phyloP scores from a whole-genome alignment of 2,888 invertebrate genomes.

The Brachyptera risi region DNA sequence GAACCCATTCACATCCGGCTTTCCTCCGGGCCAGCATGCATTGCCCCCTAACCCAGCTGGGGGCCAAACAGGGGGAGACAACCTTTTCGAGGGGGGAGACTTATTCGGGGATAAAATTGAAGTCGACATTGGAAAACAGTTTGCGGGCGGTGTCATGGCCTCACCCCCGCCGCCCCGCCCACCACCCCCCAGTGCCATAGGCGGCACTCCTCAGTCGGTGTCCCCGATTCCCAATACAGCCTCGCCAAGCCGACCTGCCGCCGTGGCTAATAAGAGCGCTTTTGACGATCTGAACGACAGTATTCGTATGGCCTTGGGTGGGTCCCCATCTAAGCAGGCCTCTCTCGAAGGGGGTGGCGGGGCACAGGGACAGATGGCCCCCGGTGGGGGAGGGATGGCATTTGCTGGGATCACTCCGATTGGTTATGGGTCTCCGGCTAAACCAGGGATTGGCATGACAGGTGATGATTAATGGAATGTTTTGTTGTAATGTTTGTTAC shows the following conservation, averaged over 20 bases:
- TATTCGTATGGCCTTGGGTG: slow-evolving; percentile 63
- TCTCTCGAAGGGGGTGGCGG: slow-evolving; percentile 32
- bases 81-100: slow-evolving; percentile 10
- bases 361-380: slow-evolving; percentile 37
- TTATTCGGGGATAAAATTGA: slow-evolving; percentile 32
- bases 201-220: slow-evolving; percentile 41
- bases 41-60: slow-evolving; percentile 25
- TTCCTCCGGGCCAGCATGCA: slow-evolving; percentile 26
- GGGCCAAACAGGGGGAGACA: no score
- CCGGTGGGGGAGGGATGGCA: slow-evolving; percentile 39
- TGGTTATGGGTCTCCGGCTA: slow-evolving; percentile 49
- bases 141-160: no score
- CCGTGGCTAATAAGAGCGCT: slow-evolving; percentile 56
- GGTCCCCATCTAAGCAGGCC: slow-evolving; percentile 49
- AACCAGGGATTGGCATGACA: slow-evolving; percentile 46
- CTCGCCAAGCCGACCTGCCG: slow-evolving; percentile 38
- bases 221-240: slow-evolving; percentile 44
- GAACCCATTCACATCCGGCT: slow-evolving; percentile 62
- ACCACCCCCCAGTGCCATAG: slow-evolving; percentile 43
- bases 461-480: no score
- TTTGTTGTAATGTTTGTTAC: no score
- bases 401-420: no score
- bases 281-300: slow-evolving; percentile 66
- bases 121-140: no score
- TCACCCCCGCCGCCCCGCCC: slow-evolving; percentile 48